Evolutionary conservation across 2,888 invertebrate species (phyloP), one percentile per base, ranked within the genome.

Genomic region (Volucella zonaria): DNA sequence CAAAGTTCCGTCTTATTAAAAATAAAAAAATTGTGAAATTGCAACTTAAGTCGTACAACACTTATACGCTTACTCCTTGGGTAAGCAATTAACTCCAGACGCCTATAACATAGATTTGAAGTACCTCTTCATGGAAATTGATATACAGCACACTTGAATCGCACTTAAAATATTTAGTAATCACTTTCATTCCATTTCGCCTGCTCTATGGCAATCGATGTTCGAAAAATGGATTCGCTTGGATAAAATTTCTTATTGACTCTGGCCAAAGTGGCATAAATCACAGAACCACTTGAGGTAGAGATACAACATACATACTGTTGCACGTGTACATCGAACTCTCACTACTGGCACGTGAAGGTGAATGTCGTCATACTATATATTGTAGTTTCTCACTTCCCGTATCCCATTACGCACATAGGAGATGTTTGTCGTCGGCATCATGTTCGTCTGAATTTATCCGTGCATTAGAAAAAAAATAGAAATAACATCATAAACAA

Each of bases 171-270:
- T 45, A 66, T 73, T 71, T 74, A 78, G 74, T 45, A 70, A 67
- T 78, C 79, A 74, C 18, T 45, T 23, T 9, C 47, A 56, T 49
- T 47, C 43, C 23, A 43, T 31, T 31, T 31, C 6, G 23, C 47
- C 31, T 52, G 12, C 40, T 43, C 38, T 8, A n/a, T 47, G 40
- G 54, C 66, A 75, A 83, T 79, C 79, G 79, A 79, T 83, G 77
- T 68, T 52, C 79, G 66, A 83, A 79, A 83, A 83, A 83, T 83
- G 83, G 83, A 83, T 66, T 79, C 52, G 52, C 66, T 59, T 59
- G 66, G 83, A 83, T 83, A 79, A 83, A 79, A 83, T 31, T 70
- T 79, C 79, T 70, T 70, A 70, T 75, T 79, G 79, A 74, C 82
- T 74, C 68, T 70, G 58, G 64, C 68, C 64, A 14, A 70, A 78